A percentile compares a stretch with the other conserved stretches of the same genome.
Evolutionary conservation across 2,888 invertebrate species (phyloP).

Genomic region (Achlya flavicornis): DNA sequence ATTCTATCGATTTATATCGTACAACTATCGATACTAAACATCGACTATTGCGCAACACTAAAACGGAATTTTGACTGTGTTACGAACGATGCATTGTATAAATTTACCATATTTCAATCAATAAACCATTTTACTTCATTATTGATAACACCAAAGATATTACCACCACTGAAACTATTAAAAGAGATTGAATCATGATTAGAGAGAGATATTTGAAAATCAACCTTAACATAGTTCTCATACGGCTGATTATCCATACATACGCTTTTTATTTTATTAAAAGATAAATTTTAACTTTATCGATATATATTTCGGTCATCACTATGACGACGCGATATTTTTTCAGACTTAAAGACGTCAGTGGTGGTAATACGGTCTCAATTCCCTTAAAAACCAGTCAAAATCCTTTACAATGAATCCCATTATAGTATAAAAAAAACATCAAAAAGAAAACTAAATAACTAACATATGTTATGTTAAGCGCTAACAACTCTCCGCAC

Average conservation of each 20-base stretch:
- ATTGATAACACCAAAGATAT: neutral
- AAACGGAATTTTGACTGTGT: conserved; percentile 8
- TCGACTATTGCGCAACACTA: conserved; percentile 3
- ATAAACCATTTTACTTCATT: neutral
- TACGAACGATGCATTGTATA: neutral
- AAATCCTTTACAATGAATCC: conserved; percentile 3
- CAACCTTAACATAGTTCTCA: too few relatives aligned
- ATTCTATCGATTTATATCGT: neutral
- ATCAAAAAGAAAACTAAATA: conserved; percentile 6
- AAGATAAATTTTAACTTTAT: too few relatives aligned
- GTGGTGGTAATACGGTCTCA: neutral
- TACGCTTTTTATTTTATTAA: too few relatives aligned
- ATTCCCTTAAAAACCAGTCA: neutral
- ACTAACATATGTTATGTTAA: neutral
- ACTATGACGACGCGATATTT: neutral
- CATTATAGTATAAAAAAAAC: conserved; percentile 4
- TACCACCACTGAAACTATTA: neutral
- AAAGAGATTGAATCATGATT: neutral
- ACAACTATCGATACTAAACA: conserved; percentile 9
- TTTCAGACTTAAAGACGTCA: neutral
- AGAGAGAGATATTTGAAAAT: too few relatives aligned
- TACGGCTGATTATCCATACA: too few relatives aligned
- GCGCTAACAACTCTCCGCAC: conserved; percentile 3
- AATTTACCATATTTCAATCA: neutral
- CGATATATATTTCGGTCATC: neutral